Base-by-base conservation (phyloP, 2,888 invertebrate species). In the Chouioia cunea region DNA sequence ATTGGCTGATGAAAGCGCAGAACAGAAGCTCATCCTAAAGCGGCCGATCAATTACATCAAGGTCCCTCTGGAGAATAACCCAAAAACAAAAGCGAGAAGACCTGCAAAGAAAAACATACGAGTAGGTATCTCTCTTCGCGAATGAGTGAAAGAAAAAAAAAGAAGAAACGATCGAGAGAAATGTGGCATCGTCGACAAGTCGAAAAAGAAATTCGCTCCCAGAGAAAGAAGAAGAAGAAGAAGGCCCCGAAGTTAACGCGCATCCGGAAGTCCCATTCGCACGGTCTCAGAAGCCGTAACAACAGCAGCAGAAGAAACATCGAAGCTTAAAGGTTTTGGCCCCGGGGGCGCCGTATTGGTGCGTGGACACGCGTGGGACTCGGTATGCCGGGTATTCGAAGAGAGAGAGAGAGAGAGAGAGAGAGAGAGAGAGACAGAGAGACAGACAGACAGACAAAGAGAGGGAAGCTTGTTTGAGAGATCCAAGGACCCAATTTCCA, bases 191-290 rank as follows among this genome's bases (percentile, higher is more conserved):
- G 50, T 48, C 65, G 73, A 54, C 70, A 52, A 47, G 54, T 44
- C 18, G 56, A 59, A 65, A 59, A 67, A 68, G 69, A 73, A 70
- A 70, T 70, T 64, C 73, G 70, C 73, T 73, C 67, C 73, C 73
- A 73, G 70, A 36, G 36, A 36, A 27, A 27, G 27, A 27, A 27
- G 27, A 27, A 27, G 36, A 36, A 36, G 36, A 36, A 36, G 36
- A 73, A 70, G 56, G 14, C 44, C 56, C 27, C n/a, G 43, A 4
- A 44, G 10, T 20, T 16, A 47, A 14, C 58, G 48, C 56, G 27
- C 47, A 64, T 70, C 73, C 73, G 73, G 73, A 73, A 73, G 73
- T 73, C 73, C 64, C 67, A 73, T 73, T 73, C 73, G 73, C 73
- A 73, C 73, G 73, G 70, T 73, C 70, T 50, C 18, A 36, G 20